phyloP scores from a whole-genome alignment of 2,113 vertebrate species.

The Centropus bengalensis region DNA sequence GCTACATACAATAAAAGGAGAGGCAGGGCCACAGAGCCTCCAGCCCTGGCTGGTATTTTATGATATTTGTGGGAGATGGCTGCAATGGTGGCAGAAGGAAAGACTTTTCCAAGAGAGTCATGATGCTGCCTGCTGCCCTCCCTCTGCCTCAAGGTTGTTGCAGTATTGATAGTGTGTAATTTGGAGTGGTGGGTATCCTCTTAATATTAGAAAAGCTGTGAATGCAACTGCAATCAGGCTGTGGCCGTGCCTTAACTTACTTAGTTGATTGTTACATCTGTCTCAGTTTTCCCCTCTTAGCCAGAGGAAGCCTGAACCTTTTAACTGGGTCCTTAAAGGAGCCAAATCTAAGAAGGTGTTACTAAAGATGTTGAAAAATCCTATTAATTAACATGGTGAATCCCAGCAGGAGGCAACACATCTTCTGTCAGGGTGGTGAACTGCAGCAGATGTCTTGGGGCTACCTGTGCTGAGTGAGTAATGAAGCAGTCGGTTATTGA shows the following conservation, averaged over 20 bases:
- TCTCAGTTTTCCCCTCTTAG: neutral
- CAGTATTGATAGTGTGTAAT: neutral
- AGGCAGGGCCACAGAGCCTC: neutral
- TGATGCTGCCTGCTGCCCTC: neutral
- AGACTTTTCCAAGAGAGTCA: neutral
- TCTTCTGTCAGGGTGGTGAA: neutral
- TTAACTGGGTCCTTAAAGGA: neutral
- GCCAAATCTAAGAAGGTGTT: neutral
- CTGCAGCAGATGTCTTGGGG: neutral
- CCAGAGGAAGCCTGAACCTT: neutral
- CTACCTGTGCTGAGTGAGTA: neutral
- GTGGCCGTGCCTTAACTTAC: neutral
- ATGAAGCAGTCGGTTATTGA: neutral
- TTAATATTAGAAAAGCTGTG: neutral
- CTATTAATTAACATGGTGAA: neutral
- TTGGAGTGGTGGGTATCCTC: neutral
- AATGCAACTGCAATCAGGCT: neutral
- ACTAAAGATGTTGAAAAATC: neutral
- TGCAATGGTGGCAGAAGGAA: neutral
- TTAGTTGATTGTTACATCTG: neutral
- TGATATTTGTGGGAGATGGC: neutral
- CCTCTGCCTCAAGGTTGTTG: neutral
- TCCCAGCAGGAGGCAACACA: neutral
- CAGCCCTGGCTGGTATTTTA: neutral
- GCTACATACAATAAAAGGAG: accelerated